phyloP scores from a whole-genome alignment of 2,888 invertebrate genomes.

The Polydesmus complanatus region DNA sequence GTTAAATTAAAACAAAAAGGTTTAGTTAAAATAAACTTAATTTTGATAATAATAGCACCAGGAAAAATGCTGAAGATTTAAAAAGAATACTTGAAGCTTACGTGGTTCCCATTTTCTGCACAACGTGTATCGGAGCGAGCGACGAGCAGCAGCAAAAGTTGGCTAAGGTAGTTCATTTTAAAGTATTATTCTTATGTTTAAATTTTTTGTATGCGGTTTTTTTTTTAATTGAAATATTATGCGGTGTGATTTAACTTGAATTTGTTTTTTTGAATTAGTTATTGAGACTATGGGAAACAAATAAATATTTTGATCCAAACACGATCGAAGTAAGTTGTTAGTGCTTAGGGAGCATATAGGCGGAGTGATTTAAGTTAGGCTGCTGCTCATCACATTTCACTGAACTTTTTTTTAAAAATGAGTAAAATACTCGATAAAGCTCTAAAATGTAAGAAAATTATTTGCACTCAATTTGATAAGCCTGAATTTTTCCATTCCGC shows the following conservation, averaged over 20 bases:
- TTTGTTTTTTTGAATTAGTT: slow-evolving; percentile 37
- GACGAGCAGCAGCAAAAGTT: slow-evolving; percentile 82
- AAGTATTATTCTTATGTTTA: background rate
- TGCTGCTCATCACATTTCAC: no score
- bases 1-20: slow-evolving; percentile 31
- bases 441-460: slow-evolving; percentile 1
- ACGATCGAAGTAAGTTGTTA: slow-evolving; percentile 31
- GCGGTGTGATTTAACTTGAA: background rate
- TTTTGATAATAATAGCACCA: slow-evolving; percentile 52
- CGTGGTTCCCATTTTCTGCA: slow-evolving; percentile 96
- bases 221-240: background rate
- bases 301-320: slow-evolving; percentile 47
- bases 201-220: slow-evolving; percentile 1
- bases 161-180: slow-evolving; percentile 47
- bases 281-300: slow-evolving; percentile 90
- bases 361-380: background rate
- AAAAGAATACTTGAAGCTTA: slow-evolving; percentile 86
- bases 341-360: slow-evolving; percentile 5
- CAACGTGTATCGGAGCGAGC: slow-evolving; percentile 68
- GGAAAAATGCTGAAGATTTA: slow-evolving; percentile 87
- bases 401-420: slow-evolving; percentile 1
- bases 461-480: background rate
- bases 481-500: background rate
- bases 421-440: background rate
- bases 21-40: background rate